Evolutionary conservation across 2,888 invertebrate genomes (phyloP), one percentile per base, ranked within the genome.

Genomic region (Tenthredo mesomela): DNA sequence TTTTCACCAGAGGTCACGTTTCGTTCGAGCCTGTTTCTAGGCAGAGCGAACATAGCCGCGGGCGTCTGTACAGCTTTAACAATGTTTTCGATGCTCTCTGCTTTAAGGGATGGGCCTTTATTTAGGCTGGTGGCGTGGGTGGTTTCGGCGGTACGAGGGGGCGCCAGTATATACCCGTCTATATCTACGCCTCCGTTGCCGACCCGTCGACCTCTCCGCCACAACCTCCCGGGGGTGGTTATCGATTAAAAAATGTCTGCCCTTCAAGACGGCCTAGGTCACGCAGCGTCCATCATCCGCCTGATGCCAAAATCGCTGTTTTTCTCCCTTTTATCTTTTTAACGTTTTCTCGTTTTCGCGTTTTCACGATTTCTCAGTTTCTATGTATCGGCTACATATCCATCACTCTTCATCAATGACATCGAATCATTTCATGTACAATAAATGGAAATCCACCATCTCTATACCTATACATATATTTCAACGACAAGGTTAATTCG

Each of bases 201-300:
- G 61, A 58, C 80, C 80, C 80, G 80, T 61, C 80, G 80, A 80
- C 80, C 80, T 80, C 80, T 80, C 80, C 61, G 61, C 82, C 67
- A 12, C 82, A 67, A 61, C 80, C 82, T 54, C 80, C 86, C 88
- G 89, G 90, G 90, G 87, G 89, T 89, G 89, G 89, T 91, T 93
- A 93, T 93, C 93, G 93, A 93, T 93, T 93, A 92, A 93, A 93
- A 93, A 92, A 92, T 93, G 93, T 92, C 93, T 93, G 93, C 93
- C 93, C 93, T 93, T 93, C 93, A 93, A 93, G 92, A 92, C 92
- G 91, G 92, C 93, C 93, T 93, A 93, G 93, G 93, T 93, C 93
- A 92, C 90, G 93, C 93, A 92, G 92, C 89, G 91, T 92, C 88
- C 91, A 90, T 92, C 91, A 92, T 91, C 88, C 89, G 87, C 87